A percentile compares a stretch with the other conserved stretches of the same genome.
Evolutionary conservation across 1,140 invertebrate species (phyloP).

Genomic region (Fopius arisanus): DNA sequence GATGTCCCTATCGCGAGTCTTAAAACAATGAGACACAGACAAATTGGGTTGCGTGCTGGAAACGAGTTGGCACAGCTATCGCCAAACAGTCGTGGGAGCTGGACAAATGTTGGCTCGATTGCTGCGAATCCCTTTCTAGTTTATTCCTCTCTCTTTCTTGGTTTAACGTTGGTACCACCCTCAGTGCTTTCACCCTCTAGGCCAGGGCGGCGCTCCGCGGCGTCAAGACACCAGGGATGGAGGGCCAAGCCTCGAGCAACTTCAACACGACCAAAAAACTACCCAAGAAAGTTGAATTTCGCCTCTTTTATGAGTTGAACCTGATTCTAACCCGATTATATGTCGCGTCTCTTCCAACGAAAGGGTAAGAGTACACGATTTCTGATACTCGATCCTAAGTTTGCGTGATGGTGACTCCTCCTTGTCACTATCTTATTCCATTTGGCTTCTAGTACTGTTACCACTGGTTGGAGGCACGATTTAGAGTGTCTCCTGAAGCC

Average conservation of each 20-base stretch:
- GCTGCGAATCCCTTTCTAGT: conserved; percentile 40
- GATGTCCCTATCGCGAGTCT: conserved; percentile 17
- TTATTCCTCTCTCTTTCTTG: conserved; percentile 37
- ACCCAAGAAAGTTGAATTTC: conserved; percentile 29
- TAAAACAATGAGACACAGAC: conserved; percentile 64
- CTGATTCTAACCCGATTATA: conserved; percentile 63
- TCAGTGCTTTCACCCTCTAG: conserved; percentile 20
- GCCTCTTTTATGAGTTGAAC: conserved; percentile 39
- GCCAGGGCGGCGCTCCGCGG: neutral
- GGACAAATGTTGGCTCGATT: conserved; percentile 61
- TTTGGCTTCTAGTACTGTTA: conserved; percentile 10
- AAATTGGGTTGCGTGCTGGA: conserved; percentile 64
- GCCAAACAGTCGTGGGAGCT: conserved; percentile 64
- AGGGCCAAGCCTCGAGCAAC: neutral
- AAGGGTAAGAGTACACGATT: neutral
- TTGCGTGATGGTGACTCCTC: conserved; percentile 19
- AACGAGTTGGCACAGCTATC: conserved; percentile 66
- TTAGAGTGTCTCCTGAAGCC: neutral
- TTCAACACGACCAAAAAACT: neutral
- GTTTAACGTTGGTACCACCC: conserved; percentile 29
- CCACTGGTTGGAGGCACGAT: neutral
- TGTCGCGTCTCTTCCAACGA: conserved; percentile 26
- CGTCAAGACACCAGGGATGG: neutral
- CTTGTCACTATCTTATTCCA: conserved; percentile 28
- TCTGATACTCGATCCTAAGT: conserved; percentile 19